Conservation (phyloP, 2,888 invertebrate species). For the Latrodectus elegans region DNA sequence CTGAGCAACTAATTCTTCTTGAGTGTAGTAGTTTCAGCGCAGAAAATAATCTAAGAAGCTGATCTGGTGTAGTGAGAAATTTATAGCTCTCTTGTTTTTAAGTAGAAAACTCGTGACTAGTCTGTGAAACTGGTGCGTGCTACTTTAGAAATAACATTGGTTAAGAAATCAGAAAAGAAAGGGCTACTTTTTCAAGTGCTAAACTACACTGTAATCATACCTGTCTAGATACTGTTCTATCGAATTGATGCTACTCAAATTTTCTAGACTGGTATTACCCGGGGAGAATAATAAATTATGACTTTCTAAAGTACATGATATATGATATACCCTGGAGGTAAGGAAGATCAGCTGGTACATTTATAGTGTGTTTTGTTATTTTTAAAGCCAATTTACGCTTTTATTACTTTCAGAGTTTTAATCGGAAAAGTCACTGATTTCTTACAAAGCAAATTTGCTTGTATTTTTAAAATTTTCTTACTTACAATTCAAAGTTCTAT, state of each 20-base stretch:
- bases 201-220: conserved; percentile 35
- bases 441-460: too few species aligned
- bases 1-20: too few species aligned
- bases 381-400: too few species aligned
- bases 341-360: too few species aligned
- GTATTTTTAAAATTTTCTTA: too few species aligned
- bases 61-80: too few species aligned
- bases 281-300: conserved; percentile 24
- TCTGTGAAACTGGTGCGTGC: conserved; percentile 29
- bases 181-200: neutral
- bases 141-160: conserved; percentile 20
- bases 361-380: too few species aligned
- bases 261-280: conserved; percentile 26
- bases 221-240: conserved; percentile 18
- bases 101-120: conserved; percentile 1
- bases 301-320: conserved; percentile 6
- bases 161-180: conserved; percentile 1
- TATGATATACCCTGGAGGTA: neutral
- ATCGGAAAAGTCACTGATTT: too few species aligned
- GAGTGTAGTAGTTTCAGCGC: too few species aligned
- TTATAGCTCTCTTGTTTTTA: neutral
- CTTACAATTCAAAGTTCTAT: too few species aligned
- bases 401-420: too few species aligned
- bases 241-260: conserved; percentile 12
- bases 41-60: too few species aligned